Conservation (phyloP, 2,113 vertebrate genomes). For the Mixornis gularis region DNA sequence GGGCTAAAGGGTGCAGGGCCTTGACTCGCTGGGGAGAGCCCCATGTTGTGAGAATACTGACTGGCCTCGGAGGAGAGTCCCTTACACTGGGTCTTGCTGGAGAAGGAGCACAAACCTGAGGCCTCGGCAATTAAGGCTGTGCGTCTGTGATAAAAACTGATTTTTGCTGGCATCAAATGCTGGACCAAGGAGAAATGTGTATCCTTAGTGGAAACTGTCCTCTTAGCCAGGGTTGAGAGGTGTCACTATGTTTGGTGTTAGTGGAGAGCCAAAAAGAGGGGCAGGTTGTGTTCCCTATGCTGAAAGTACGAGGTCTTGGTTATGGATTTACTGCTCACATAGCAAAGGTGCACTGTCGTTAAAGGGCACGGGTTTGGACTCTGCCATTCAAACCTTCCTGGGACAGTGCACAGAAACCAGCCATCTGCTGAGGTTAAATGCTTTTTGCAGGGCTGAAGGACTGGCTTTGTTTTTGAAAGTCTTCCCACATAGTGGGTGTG, state of each 20-base stretch:
- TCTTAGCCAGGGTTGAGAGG: not conserved
- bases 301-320: not conserved
- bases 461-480: not conserved
- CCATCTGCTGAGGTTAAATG: not conserved
- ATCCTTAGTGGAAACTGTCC: not conserved
- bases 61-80: not conserved
- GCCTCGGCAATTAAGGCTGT: not conserved
- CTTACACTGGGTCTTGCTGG: not conserved
- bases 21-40: not conserved
- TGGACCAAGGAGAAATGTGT: not conserved
- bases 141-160: not conserved
- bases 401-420: not conserved
- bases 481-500: not conserved
- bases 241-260: not conserved
- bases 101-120: not conserved
- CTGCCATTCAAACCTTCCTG: not conserved
- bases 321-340: not conserved
- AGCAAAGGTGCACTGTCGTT: fast-evolving
- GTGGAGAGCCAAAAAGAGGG: not conserved
- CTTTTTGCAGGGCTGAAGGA: not conserved
- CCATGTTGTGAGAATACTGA: fast-evolving
- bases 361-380: not conserved
- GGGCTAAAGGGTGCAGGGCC: not conserved
- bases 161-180: not conserved
- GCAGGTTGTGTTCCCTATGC: fast-evolving